Conservation (phyloP, 2,888 invertebrate species). For the Orthosia gracilis region DNA sequence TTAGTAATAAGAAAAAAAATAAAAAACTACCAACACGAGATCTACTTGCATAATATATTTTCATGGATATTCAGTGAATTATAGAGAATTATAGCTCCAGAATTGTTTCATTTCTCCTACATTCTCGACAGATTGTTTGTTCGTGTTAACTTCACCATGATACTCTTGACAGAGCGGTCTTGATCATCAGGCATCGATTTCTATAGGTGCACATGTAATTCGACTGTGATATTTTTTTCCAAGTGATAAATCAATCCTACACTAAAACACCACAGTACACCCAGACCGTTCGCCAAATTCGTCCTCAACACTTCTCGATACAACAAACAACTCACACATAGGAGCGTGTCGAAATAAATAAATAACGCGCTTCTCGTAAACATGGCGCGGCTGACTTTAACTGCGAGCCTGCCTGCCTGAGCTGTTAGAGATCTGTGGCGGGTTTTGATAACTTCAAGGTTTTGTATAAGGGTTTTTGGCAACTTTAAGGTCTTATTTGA, state of each 20-base stretch:
- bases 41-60: too few species aligned
- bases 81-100: too few species aligned
- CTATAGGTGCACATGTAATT: too few species aligned
- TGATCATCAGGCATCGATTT: too few species aligned
- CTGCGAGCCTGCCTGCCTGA: constrained; percentile 64
- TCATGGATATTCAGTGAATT: too few species aligned
- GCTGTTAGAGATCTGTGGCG: constrained; percentile 39
- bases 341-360: constrained; percentile 79
- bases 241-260: not conserved
- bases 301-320: constrained; percentile 28
- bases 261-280: constrained; percentile 23
- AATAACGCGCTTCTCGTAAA: constrained; percentile 79
- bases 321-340: constrained; percentile 68
- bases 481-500: not conserved
- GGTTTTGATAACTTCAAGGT: too few species aligned
- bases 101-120: too few species aligned
- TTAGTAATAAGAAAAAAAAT: too few species aligned
- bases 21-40: too few species aligned
- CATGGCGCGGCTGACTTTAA: constrained; percentile 76
- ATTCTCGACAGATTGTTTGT: too few species aligned
- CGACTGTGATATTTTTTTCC: not conserved
- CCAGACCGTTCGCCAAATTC: constrained; percentile 38
- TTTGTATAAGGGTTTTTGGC: not conserved
- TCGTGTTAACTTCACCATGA: too few species aligned
- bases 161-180: too few species aligned